Base-by-base conservation (phyloP, 30 jellyfish, hydroid and myxozoan genomes). In the Turritopsis dohrnii region DNA sequence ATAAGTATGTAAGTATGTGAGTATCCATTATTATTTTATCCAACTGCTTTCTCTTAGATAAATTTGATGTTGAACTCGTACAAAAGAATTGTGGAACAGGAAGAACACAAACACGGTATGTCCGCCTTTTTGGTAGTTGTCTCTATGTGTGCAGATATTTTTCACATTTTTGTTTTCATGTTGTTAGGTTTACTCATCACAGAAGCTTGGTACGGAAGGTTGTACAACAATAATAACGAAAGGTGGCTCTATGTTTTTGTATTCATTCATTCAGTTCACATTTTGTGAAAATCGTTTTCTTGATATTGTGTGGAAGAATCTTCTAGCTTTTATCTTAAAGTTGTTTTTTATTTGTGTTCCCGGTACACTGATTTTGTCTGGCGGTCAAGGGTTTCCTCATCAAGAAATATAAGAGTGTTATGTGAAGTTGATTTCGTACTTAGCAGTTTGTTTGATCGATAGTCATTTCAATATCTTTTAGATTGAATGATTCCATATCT, bases 151-250 rank as follows among this genome's bases (percentile, higher is more conserved):
- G 8, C 16, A 52, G 28, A 0, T 24, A 18, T 21, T 27, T 54
- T 18, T 41, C 1, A 22, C 16, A 18, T 17, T 76, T 28, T 7
- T 79, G 24, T 16, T 30, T 16, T 65, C 20, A 65, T 30, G 52
- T 69, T 1, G 53, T 21, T 71, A 93, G 98, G 98, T 27, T 81
- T 93, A 29, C 79, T 93, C 79, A 93, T 93, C 24, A 71, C 82
- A 21, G 82, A 80, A 52, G 98, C 98, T 19, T 93, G 96, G 96
- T 93, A 93, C 83, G 98, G 98, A 1, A 77, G 86, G 71, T 87
- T 41, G 60, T 41, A 41, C 13, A 41, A 41, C 60, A 41, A 41
- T 41, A 5, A 41, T 41, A 41, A 41, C 13, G 60, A 41, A 41
- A 41, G 60, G 60, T 41, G 13, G n/a, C n/a, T n/a, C n/a, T n/a